phyloP scores from a whole-genome alignment of 2,113 vertebrate species.

The Lanius ludovicianus region DNA sequence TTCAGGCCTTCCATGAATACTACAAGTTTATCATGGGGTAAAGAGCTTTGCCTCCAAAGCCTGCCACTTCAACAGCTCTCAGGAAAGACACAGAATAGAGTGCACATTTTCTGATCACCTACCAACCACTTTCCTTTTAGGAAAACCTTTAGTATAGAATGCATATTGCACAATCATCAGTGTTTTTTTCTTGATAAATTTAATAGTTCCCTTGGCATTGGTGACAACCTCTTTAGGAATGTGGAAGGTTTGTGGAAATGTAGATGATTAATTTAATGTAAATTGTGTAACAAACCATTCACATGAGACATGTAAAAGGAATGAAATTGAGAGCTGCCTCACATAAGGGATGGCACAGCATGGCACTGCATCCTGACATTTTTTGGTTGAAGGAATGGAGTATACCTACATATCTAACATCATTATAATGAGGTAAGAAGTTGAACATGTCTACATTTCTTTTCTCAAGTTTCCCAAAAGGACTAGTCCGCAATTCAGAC shows the following conservation, averaged over 20 bases:
- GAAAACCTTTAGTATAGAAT: not conserved
- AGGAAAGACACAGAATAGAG: not conserved
- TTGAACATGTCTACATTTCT: not conserved
- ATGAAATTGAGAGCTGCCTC: not conserved
- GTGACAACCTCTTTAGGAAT: not conserved
- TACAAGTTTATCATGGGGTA: not conserved
- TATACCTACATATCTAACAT: not conserved
- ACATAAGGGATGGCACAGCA: not conserved
- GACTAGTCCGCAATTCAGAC: not conserved
- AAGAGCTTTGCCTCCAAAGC: not conserved
- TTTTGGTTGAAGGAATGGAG: not conserved
- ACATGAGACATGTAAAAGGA: not conserved
- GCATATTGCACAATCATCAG: not conserved
- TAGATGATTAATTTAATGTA: not conserved
- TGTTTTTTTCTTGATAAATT: not conserved
- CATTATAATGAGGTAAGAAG: not conserved
- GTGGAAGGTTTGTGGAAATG: not conserved
- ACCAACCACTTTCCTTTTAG: not conserved
- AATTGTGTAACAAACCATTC: not conserved
- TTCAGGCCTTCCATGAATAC: not conserved
- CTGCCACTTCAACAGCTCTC: not conserved
- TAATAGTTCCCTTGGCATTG: not conserved
- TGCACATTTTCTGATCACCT: not conserved
- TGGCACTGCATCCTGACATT: not conserved
- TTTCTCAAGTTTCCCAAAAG: constrained; percentile 6